A percentile compares a stretch with the other conserved stretches of the same genome.
Evolutionary conservation across 2,888 invertebrate genomes (phyloP).

Genomic region (Melipona bicolor): DNA sequence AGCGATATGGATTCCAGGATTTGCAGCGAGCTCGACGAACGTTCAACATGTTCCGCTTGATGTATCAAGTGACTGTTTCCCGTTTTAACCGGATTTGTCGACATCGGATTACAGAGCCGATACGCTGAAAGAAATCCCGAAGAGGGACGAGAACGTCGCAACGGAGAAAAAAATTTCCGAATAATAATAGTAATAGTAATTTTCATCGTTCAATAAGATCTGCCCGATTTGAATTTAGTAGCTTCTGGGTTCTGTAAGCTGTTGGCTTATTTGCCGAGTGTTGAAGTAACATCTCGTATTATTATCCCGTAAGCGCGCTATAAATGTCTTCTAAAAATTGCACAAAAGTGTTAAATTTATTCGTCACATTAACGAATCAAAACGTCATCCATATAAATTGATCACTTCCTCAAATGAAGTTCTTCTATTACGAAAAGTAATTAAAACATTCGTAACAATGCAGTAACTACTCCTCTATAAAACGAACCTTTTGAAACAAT

Average conservation of each 20-base stretch:
- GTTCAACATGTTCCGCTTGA: slow-evolving; percentile 22
- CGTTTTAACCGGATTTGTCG: slow-evolving; percentile 37
- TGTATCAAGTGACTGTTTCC: slow-evolving; percentile 37
- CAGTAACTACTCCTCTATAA: too few species aligned
- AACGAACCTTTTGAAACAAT: too few species aligned
- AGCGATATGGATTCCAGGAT: slow-evolving; percentile 34
- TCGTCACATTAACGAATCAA: not conserved
- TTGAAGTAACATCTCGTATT: not conserved
- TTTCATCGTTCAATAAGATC: not conserved
- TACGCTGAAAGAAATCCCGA: not conserved
- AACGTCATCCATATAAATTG: not conserved
- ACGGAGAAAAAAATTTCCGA: not conserved
- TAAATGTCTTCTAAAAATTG: not conserved
- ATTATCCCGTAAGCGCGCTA: not conserved
- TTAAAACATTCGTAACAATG: too few species aligned
- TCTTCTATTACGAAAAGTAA: too few species aligned
- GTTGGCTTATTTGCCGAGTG: not conserved
- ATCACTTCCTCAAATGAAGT: too few species aligned
- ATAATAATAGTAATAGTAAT: not conserved
- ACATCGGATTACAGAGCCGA: slow-evolving; percentile 31
- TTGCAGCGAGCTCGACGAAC: slow-evolving; percentile 19
- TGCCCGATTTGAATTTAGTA: not conserved
- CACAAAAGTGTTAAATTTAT: not conserved
- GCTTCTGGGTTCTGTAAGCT: not conserved
- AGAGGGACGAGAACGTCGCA: not conserved